Base-by-base conservation (phyloP, 2,797 vertebrate genomes). In the Typhlichthys subterraneus region DNA sequence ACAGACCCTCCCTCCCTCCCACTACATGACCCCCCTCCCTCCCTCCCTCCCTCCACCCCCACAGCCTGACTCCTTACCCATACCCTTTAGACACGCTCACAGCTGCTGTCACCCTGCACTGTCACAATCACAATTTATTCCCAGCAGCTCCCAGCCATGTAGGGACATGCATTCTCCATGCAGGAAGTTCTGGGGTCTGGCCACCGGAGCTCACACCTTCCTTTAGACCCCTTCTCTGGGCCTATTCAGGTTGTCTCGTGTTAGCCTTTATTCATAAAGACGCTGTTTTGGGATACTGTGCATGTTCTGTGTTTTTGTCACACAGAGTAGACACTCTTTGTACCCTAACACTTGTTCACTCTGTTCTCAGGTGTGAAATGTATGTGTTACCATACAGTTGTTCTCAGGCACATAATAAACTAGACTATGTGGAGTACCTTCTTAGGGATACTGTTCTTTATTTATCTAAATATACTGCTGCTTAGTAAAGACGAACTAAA, bases 51-150 rank as follows among this genome's bases (percentile, higher is more conserved):
- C 23, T 31, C 75, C 76, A 70, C 74, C 71, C 63, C 56, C 68
- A 69, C 73, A 80, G 59, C 68, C 72, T 61, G 58, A 74, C 65
- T 79, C 71, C 59, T 72, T 83, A 65, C 81, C 81, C 85, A 71
- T 75, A 75, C 74, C 77, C 86, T 85, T 90, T 85, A 87, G 87
- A 87, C 80, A 80, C 76, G 65, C 77, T 70, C 91, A 87, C 96
- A 97, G 95, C 96, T 98, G 95, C 95, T 90, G 88, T 92, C 90
- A 91, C 85, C 92, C 88, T 83, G 80, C 87, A 88, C 92, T 91
- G 84, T 94, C 94, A 94, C 94, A 94, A 87, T 90, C 80, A 19
- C 85, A 89, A 91, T 91, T 93, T 92, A 79, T 93, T 89, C 91
- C 88, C 79, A 75, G 79, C 77, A 89, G 87, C 84, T 93, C 23